A percentile compares a stretch with the other conserved stretches of the same genome.
These are phyloP conservation scores for Aegotheles bennettii DNA, from an alignment of 2,113 vertebrate genomes.

Conservation along the genomic window DNA sequence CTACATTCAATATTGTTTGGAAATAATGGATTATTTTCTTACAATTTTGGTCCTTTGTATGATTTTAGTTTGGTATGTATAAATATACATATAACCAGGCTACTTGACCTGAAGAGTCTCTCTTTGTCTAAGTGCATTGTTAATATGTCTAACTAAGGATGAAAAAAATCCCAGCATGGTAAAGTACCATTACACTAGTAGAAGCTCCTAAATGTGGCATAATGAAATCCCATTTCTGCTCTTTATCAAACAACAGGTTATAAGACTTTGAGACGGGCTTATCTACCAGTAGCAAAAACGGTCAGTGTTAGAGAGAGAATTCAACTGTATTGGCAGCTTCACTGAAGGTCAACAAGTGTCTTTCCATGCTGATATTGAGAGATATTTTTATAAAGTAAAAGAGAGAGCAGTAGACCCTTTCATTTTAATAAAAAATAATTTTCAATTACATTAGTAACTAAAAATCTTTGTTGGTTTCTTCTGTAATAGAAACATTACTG, in stretches of 20 bases:
- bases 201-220: background rate
- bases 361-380: background rate
- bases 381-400: background rate
- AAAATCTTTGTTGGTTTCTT: background rate
- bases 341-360: background rate
- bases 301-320: background rate
- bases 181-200: background rate
- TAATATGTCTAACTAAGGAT: background rate
- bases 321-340: background rate
- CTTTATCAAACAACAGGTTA: background rate
- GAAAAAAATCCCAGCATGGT: background rate
- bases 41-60: background rate
- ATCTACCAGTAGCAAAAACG: background rate
- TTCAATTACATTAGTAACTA: background rate
- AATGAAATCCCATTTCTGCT: background rate
- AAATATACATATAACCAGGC: background rate
- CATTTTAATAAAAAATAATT: background rate
- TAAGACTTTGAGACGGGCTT: background rate
- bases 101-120: background rate
- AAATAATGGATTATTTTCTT: background rate
- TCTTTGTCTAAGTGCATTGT: background rate
- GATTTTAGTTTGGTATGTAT: background rate
- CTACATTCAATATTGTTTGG: background rate
- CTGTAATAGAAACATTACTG: background rate
- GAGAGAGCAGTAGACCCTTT: background rate